phyloP scores from a whole-genome alignment of 2,888 invertebrate genomes.

The Oscheius sp. region DNA sequence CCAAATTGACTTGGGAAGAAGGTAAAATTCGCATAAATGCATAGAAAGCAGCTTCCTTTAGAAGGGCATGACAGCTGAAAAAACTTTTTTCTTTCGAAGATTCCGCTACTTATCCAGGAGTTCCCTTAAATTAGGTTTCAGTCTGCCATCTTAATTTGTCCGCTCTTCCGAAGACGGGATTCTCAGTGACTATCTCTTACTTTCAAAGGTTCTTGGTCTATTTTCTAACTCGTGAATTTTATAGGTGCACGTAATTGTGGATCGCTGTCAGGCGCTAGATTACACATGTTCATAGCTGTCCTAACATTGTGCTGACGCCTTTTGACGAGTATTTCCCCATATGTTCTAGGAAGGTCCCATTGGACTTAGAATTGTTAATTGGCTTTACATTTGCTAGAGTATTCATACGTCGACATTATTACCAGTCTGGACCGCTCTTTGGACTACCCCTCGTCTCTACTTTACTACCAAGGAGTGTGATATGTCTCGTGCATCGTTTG shows the following conservation, averaged over 20 bases:
- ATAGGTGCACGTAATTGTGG: constrained; percentile 18
- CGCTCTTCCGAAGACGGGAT: neutral
- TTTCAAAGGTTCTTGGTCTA: too few relatives aligned
- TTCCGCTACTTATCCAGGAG: neutral
- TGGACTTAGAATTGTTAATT: neutral
- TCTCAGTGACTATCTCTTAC: too few relatives aligned
- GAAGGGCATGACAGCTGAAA: neutral
- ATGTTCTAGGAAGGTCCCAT: neutral
- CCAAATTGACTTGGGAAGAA: neutral
- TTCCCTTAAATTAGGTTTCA: constrained; percentile 2
- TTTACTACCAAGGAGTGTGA: too few relatives aligned
- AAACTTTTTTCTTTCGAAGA: neutral
- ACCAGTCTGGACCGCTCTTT: neutral
- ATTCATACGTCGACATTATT: constrained; percentile 9
- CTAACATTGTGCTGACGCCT: constrained; percentile 19
- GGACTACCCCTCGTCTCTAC: neutral
- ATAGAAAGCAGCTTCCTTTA: constrained; percentile 14
- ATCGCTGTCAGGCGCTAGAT: constrained; percentile 24
- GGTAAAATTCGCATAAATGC: constrained; percentile 15
- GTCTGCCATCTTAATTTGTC: constrained; percentile 1
- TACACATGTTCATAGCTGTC: constrained; percentile 32
- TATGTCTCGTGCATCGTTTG: too few relatives aligned
- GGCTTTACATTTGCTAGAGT: constrained; percentile 14
- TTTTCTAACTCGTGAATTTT: too few relatives aligned
- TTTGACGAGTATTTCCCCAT: neutral